These are phyloP conservation scores for Catocala nupta DNA, from an alignment of 2,888 invertebrate genomes.

Conservation along the genomic window DNA sequence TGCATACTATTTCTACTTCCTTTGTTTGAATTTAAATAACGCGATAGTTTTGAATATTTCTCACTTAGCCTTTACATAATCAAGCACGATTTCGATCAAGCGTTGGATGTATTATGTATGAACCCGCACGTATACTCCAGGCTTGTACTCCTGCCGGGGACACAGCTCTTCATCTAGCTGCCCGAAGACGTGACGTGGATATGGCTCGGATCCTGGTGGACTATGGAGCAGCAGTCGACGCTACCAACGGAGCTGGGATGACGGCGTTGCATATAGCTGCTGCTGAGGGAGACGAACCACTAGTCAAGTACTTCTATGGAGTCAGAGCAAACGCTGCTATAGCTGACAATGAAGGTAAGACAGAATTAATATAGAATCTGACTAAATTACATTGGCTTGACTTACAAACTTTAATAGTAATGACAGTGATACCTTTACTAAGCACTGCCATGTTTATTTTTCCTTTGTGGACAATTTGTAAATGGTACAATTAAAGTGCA, in stretches of 20 bases:
- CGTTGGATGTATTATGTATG: background rate
- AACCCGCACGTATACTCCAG: slow-evolving; percentile 64
- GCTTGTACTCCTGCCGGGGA: slow-evolving; percentile 95
- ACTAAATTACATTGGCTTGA: background rate
- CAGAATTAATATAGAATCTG: background rate
- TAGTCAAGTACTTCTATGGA: slow-evolving; percentile 98
- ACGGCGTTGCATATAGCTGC: slow-evolving; percentile 98
- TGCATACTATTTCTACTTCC: background rate
- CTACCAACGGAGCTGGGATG: slow-evolving; percentile 97
- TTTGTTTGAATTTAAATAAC: background rate
- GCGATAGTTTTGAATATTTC: background rate
- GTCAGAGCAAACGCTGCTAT: slow-evolving; percentile 98
- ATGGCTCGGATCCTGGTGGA: slow-evolving; percentile 97
- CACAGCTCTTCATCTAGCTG: slow-evolving; percentile 97
- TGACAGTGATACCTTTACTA: too few relatives aligned
- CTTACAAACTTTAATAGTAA: too few relatives aligned
- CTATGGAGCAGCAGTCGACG: slow-evolving; percentile 96
- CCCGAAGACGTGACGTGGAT: slow-evolving; percentile 96
- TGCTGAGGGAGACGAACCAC: slow-evolving; percentile 97
- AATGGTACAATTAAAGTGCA: too few relatives aligned
- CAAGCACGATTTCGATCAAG: background rate
- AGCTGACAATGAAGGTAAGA: slow-evolving; percentile 94
- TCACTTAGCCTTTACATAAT: background rate
- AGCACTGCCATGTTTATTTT: too few relatives aligned
- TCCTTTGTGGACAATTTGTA: too few relatives aligned